These are phyloP conservation scores for Recurvirostra avosetta DNA, from an alignment of 2,113 vertebrate genomes.

Conservation along the genomic window DNA sequence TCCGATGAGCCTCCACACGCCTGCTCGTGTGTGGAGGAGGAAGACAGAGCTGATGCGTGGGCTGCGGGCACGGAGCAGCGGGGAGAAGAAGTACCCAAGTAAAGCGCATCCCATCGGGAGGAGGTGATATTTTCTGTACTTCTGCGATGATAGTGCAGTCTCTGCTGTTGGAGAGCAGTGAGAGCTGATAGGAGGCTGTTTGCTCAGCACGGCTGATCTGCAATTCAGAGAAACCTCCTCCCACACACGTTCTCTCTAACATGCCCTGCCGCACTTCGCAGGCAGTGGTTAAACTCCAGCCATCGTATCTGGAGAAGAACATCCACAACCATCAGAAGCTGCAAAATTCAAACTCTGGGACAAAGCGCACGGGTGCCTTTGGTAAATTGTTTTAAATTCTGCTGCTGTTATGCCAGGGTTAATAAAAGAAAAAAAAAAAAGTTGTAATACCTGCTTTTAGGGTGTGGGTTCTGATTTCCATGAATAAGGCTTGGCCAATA, in stretches of 20 bases:
- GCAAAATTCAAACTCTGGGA: too few relatives aligned
- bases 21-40: not conserved
- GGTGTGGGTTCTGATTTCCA: too few relatives aligned
- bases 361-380: too few relatives aligned
- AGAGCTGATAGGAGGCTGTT: fast-evolving
- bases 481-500: not conserved
- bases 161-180: not conserved
- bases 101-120: fast-evolving
- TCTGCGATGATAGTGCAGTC: not conserved
- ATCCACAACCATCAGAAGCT: fast-evolving
- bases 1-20: not conserved
- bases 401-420: too few relatives aligned
- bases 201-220: too few relatives aligned
- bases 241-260: too few relatives aligned
- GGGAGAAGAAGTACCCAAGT: not conserved
- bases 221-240: not conserved
- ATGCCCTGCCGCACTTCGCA: fast-evolving
- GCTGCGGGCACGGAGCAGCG: not conserved
- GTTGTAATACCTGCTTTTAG: not conserved
- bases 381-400: not conserved
- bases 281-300: not conserved
- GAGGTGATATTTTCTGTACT: not conserved
- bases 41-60: not conserved
- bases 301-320: fast-evolving
- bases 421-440: too few relatives aligned